A percentile compares a stretch with the other conserved stretches of the same genome.
These are phyloP conservation scores for Suillia variegata DNA, from an alignment of 2,888 invertebrate species.

Conservation along the genomic window DNA sequence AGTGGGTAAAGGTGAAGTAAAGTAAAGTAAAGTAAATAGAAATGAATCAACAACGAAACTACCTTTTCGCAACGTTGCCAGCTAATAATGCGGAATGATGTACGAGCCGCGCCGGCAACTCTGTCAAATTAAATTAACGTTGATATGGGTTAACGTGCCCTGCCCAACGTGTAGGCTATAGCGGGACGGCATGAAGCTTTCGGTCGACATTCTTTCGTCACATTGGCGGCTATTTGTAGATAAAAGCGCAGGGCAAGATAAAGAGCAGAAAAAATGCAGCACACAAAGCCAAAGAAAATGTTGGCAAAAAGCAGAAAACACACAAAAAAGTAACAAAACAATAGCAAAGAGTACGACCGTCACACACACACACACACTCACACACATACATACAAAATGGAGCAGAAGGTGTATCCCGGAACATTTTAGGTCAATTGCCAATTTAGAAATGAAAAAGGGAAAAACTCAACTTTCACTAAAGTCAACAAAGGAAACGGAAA, in stretches of 20 bases:
- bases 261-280: neutral
- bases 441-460: constrained; percentile 8
- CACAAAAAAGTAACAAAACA: neutral
- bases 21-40: no score
- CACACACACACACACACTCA: no score
- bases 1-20: no score
- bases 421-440: constrained; percentile 17
- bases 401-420: no score
- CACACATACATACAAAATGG: neutral
- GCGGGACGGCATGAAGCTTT: no score
- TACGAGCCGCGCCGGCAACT: constrained; percentile 1
- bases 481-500: no score
- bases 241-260: neutral
- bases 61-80: no score
- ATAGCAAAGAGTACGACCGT: neutral
- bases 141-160: constrained; percentile 14
- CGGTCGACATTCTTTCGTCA: no score
- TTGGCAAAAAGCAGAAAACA: neutral
- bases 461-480: neutral
- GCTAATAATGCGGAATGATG: neutral
- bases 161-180: no score
- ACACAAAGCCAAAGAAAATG: neutral
- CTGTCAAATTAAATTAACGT: constrained; percentile 22
- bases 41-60: no score
- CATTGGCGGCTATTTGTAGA: no score